Evolutionary conservation across 2,888 invertebrate species (phyloP), one percentile per base, ranked within the genome.

Genomic region (Drosophila putrida): DNA sequence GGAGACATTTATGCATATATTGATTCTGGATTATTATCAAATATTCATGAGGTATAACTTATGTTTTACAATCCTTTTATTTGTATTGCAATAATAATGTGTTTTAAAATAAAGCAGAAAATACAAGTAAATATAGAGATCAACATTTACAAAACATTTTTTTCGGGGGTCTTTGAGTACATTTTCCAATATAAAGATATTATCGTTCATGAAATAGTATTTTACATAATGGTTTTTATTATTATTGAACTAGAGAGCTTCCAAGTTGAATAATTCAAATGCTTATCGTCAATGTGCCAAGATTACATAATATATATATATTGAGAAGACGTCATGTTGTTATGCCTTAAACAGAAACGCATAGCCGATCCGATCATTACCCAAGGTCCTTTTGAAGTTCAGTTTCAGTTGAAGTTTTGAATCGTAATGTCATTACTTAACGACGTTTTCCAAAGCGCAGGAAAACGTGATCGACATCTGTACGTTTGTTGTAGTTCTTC

Each of bases 391-490:
- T 36, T 55, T 61, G 50, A 62, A 36, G 55, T 55, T 47, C 66
- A 38, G 38, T 54, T 58, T 47, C 27, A 31, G 28, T 1, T 51
- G 0, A n/a, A n/a, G 9, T 27, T 35, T 44, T 2, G 4, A 35
- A 8, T 13, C 11, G 8, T 25, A 5, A 13, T 9, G 11, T 33
- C 10, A n/a, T 9, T 3, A 41, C 27, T 50, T 95, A 95, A 94
- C 96, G 96, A 91, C 96, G 95, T 91, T 96, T 95, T 61, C 97
- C 97, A 92, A 97, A 97, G 89, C 97, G 95, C 85, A 97, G 94
- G 93, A 97, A 97, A 61, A 97, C 97, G 93, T 97, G 97, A 88
- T 97, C 97, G 51, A 97, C 96, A 93, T 97, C 97, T 90, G 97
- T 97, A 71, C 97, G 94, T 93, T 97, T 97, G 75, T 95, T 96